Evolutionary conservation across 2,113 vertebrate species (phyloP).

Genomic region (Falcunculus frontatus): DNA sequence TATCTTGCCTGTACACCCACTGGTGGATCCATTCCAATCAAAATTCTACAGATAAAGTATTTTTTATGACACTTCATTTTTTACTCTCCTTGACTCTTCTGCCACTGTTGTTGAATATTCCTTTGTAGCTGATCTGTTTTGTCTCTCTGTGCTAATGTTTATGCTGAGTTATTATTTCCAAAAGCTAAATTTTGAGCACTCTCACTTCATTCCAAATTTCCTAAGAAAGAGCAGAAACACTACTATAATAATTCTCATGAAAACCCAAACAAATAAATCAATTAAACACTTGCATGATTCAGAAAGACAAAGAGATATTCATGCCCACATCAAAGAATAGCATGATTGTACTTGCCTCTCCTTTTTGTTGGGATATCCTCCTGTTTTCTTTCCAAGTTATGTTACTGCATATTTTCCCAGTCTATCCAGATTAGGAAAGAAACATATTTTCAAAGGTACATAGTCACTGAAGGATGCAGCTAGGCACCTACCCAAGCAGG

Average conservation of each 20-base stretch:
- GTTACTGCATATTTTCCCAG: neutral
- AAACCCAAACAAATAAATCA: slow-evolving; percentile 19
- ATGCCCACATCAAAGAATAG: neutral
- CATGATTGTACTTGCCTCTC: neutral
- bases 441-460: neutral
- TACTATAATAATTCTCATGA: neutral
- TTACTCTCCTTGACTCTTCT: neutral
- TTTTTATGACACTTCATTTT: neutral
- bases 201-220: neutral
- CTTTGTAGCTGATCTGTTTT: neutral
- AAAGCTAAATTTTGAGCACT: neutral
- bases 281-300: neutral
- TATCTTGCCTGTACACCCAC: neutral
- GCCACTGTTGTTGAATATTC: neutral
- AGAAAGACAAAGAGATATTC: neutral
- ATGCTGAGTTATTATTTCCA: neutral
- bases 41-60: neutral
- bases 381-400: neutral
- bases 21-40: neutral
- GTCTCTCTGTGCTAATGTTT: neutral
- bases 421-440: neutral
- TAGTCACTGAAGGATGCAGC: neutral
- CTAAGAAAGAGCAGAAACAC: neutral
- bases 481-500: neutral
- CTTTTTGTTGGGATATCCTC: neutral